Evolutionary conservation across 2,888 invertebrate genomes (phyloP).

Genomic region (Drosophila greeni): DNA sequence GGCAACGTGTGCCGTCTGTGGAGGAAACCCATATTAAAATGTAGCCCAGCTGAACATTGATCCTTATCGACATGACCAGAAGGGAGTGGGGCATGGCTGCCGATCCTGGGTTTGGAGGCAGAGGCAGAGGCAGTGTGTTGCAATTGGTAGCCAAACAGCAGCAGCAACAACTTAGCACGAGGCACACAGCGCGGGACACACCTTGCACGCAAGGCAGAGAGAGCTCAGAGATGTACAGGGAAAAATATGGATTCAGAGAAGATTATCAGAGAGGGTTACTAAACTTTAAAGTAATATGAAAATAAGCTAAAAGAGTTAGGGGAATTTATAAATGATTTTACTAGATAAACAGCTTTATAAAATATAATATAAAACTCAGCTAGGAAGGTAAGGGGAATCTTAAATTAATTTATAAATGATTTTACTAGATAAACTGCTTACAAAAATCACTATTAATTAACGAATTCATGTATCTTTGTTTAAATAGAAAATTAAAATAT

Average conservation of each 20-base stretch:
- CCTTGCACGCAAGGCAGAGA: conserved; percentile 28
- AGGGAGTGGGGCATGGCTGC: conserved; percentile 23
- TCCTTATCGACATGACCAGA: conserved; percentile 74
- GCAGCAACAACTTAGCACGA: conserved; percentile 63
- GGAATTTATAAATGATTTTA: too few relatives aligned
- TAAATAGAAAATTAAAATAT: too few relatives aligned
- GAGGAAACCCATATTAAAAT: conserved; percentile 59
- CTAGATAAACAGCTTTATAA: too few relatives aligned
- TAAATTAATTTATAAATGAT: too few relatives aligned
- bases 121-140: conserved; percentile 14
- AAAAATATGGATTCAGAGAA: background rate
- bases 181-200: conserved; percentile 39
- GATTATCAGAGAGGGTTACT: background rate
- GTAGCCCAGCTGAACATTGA: conserved; percentile 72
- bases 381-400: too few relatives aligned
- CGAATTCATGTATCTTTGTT: too few relatives aligned
- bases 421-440: too few relatives aligned
- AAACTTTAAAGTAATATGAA: background rate
- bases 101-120: conserved; percentile 7
- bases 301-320: background rate
- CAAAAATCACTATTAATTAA: too few relatives aligned
- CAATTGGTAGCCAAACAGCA: conserved; percentile 66
- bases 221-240: conserved; percentile 1
- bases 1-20: conserved; percentile 47
- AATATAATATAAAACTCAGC: too few relatives aligned